Evolutionary conservation across 2,888 invertebrate genomes (phyloP).

Genomic region (Hyppa rectilinea): DNA sequence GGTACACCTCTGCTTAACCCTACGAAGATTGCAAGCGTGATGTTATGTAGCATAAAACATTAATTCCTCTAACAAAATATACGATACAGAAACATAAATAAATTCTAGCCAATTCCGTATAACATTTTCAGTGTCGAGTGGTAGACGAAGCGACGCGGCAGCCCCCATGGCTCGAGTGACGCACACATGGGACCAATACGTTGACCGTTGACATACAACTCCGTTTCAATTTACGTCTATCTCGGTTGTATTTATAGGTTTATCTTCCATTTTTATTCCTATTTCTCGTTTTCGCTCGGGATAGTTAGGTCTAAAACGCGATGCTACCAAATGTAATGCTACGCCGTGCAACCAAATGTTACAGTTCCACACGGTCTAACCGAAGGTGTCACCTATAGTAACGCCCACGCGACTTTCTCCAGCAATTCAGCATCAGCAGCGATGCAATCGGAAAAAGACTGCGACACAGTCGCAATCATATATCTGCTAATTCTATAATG

Average conservation of each 20-base stretch:
- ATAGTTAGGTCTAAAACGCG: not conserved
- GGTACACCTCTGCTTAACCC: too few relatives aligned
- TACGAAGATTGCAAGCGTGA: too few relatives aligned
- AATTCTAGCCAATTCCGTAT: not conserved
- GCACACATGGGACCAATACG: conserved; percentile 35
- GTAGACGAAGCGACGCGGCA: conserved; percentile 13
- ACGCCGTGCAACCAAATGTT: not conserved
- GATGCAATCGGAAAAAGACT: too few relatives aligned
- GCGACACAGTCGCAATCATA: too few relatives aligned
- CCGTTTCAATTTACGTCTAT: conserved; percentile 29
- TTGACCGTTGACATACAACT: conserved; percentile 34
- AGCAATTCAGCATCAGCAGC: too few relatives aligned
- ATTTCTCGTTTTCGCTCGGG: not conserved
- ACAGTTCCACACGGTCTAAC: too few relatives aligned
- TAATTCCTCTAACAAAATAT: not conserved
- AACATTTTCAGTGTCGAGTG: conserved; percentile 17
- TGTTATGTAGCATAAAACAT: too few relatives aligned
- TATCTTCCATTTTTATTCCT: not conserved
- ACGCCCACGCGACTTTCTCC: too few relatives aligned
- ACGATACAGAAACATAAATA: not conserved
- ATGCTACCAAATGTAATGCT: not conserved
- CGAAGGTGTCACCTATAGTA: too few relatives aligned
- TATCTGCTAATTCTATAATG: too few relatives aligned
- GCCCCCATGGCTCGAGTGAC: conserved; percentile 36
- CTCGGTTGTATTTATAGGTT: not conserved